These are phyloP conservation scores for Harpagifer antarcticus DNA, from an alignment of 2,797 vertebrate genomes.

Conservation along the genomic window DNA sequence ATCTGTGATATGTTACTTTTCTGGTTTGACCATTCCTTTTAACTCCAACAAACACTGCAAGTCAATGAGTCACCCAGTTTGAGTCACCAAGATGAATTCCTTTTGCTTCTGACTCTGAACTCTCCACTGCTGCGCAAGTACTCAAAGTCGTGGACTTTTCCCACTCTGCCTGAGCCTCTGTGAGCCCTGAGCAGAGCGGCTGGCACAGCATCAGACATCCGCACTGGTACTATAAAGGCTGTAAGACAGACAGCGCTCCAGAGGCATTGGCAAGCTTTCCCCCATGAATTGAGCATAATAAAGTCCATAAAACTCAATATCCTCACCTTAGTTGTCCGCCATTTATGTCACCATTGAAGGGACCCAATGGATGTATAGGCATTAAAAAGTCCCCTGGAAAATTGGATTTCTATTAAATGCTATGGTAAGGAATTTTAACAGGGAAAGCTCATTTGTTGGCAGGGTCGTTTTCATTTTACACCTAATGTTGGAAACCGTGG, in stretches of 20 bases:
- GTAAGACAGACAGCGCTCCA: conserved; percentile 62
- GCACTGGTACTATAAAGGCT: conserved; percentile 61
- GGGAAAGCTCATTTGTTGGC: conserved; percentile 71
- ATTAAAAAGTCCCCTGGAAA: conserved; percentile 76
- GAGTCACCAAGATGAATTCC: conserved; percentile 28
- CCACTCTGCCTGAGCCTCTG: conserved; percentile 63
- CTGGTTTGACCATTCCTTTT: conserved; percentile 9
- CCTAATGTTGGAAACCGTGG: no score
- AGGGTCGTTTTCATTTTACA: conserved; percentile 49
- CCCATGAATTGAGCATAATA: conserved; percentile 66
- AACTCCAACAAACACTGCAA: conserved; percentile 7
- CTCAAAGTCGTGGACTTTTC: conserved; percentile 66
- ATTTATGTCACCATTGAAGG: conserved; percentile 61
- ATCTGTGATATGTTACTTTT: neutral
- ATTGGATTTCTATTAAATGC: conserved; percentile 83
- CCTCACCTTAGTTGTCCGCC: conserved; percentile 63
- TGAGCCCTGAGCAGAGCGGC: conserved; percentile 60
- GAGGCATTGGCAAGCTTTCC: conserved; percentile 60
- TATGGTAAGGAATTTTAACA: conserved; percentile 78
- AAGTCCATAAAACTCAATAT: conserved; percentile 67
- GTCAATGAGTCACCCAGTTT: conserved; percentile 19
- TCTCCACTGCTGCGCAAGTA: conserved; percentile 46
- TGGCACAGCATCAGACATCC: conserved; percentile 66
- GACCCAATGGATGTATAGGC: conserved; percentile 69
- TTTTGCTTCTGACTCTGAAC: conserved; percentile 50